Evolutionary conservation across 2,113 vertebrate species (phyloP).

Genomic region (Erpornis zantholeuca): DNA sequence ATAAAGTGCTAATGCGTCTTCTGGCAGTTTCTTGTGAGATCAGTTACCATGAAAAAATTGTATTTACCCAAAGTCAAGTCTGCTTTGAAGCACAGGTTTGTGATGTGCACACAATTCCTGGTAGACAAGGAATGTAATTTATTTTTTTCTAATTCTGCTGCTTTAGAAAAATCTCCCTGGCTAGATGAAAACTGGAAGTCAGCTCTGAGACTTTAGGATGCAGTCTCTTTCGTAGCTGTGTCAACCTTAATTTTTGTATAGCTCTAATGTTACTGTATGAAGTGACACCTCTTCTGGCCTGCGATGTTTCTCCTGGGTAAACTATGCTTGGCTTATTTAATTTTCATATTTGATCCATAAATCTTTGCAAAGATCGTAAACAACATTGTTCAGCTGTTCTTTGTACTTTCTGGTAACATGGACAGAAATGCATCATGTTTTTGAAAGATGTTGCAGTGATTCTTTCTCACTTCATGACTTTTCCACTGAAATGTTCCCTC

Average conservation of each 20-base stretch:
- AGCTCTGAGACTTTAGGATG: not conserved
- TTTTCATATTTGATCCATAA: not conserved
- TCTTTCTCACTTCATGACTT: not conserved
- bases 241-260: not conserved
- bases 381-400: not conserved
- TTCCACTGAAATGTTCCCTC: not conserved
- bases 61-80: not conserved
- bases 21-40: slow-evolving; percentile 1
- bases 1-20: slow-evolving; percentile 2
- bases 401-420: not conserved
- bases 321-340: not conserved
- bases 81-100: not conserved
- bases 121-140: not conserved
- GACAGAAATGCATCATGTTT: not conserved
- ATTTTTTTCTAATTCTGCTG: not conserved
- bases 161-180: not conserved
- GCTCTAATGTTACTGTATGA: not conserved
- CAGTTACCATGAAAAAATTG: not conserved
- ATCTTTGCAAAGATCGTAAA: not conserved
- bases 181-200: not conserved
- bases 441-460: not conserved
- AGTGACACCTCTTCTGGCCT: not conserved
- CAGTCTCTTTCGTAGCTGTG: not conserved
- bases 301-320: not conserved
- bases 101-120: not conserved